Base-by-base conservation (phyloP, 2,113 vertebrate species). In the Cathartes aura region DNA sequence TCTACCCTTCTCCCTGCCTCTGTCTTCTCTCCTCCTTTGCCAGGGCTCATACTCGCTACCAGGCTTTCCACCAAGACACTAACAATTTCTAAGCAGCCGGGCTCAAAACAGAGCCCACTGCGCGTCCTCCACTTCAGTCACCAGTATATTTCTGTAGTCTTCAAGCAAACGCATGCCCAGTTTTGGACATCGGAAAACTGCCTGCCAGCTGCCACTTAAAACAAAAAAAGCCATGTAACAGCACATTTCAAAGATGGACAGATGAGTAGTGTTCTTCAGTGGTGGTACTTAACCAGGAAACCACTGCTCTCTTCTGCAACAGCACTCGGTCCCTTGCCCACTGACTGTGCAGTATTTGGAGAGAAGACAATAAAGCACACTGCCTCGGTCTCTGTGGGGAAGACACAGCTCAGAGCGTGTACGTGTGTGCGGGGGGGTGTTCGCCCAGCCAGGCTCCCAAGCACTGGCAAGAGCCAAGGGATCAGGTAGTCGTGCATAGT, bases 401-500 rank as follows among this genome's bases (percentile, higher is more conserved):
- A 27, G 36, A 53, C 24, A 18, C 27, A 17, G 12, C 32, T 24
- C 24, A 0, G 9, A 50, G n/a, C 0, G 5, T 5, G 12, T 9
- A 7, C 1, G 23, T 18, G 16, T 6, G 16, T 6, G 18, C 5
- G n/a, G 36, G 38, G 34, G 16, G 56, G 30, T 30, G 45, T n/a
- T 43, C 30, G 20, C 43, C 63, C 36, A 50, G 36, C 32, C 21
- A 9, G 14, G 21, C 20, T 66, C n/a, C 50, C 36, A 12, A 16
- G 43, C 32, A 15, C 15, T 6, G 27, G 7, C 27, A 29, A 75
- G 34, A 67, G 47, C 20, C 58, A 55, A 48, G 43, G 4, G 1
- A 21, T 48, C 34, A 7, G 0, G 3, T 3, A 43, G 29, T 19
- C 58, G 19, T 0, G 2, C 7, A 1, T 4, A 23, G 15, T 17